Conservation (phyloP, 2,113 vertebrate species). For the Lasiurus borealis region DNA sequence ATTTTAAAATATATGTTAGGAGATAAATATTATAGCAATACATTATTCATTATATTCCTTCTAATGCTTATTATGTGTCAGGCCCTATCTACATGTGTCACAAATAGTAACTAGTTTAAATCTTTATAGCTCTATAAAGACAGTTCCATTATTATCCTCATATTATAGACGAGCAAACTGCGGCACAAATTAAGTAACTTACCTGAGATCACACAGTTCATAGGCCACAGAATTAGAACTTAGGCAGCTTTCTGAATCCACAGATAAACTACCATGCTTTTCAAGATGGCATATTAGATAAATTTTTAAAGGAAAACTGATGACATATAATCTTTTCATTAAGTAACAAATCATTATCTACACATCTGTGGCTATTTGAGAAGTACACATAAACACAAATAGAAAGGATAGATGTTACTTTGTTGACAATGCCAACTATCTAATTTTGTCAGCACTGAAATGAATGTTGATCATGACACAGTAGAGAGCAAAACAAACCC, state of each 20-base stretch:
- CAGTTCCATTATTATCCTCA: background rate
- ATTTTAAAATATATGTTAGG: background rate
- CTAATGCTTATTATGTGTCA: background rate
- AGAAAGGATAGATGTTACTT: background rate
- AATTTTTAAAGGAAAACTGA: constrained; percentile 22
- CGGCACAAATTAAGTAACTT: background rate
- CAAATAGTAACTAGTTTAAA: constrained; percentile 55
- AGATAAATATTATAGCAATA: background rate
- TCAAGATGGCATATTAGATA: background rate
- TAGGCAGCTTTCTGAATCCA: background rate
- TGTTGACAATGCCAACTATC: background rate
- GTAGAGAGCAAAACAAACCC: background rate
- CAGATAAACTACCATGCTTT: background rate
- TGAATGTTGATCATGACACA: background rate
- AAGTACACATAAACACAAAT: background rate
- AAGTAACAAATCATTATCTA: background rate
- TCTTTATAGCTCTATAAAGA: background rate
- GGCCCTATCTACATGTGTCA: background rate
- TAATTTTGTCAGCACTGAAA: background rate
- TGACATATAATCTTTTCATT: constrained; percentile 2
- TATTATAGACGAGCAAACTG: constrained; percentile 2
- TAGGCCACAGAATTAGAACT: background rate
- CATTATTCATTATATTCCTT: background rate
- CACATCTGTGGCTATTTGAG: background rate
- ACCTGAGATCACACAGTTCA: background rate